Base-by-base conservation (phyloP, 1,140 invertebrate genomes). In the Penaeus vannamei region DNA sequence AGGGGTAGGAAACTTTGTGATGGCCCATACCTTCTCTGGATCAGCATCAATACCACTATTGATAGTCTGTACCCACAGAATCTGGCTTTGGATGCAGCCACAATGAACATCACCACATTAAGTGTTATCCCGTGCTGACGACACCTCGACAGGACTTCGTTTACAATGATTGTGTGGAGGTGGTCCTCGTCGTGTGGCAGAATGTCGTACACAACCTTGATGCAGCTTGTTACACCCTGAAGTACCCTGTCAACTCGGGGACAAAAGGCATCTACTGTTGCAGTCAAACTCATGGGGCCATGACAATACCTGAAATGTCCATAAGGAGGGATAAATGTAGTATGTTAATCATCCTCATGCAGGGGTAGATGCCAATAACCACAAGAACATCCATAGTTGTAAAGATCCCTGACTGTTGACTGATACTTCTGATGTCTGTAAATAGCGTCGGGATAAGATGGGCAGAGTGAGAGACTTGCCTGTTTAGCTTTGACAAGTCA, bases 1-100 rank as follows among this genome's bases (percentile, higher is more conserved):
- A 36, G 84, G 84, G 36, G 46, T 42, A n/a, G 29, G 62, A 29
- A 85, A 69, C 3, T 85, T 62, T n/a, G 22, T 32, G 26, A 85
- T 69, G 19, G 61, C 62, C 1, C 84, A 3, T 20, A 85, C 22
- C 62, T 80, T 85, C 84, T 85, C 32, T 7, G 36, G 42, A 23
- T 2, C 84, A 3, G 23, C 84, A 3, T 10, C 23, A 59, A 60
- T 53, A 32, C 84, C 84, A 29, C 20, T 12, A 5, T 42, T 17
- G n/a, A 46, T 1, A 72, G 22, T 61, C 22, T 61, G 60, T 59
- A 66, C 1, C 84, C 84, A 26, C 61, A 85, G 62, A 84, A 61
- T 23, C 20, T 29, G 4, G 60, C 10, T 2, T 84, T 46, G 64
- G 7, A 12, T 76, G n/a, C n/a, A n/a, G n/a, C n/a, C n/a, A n/a